Conservation (phyloP, 2,888 invertebrate genomes). For the Lamellibrachia columna region DNA sequence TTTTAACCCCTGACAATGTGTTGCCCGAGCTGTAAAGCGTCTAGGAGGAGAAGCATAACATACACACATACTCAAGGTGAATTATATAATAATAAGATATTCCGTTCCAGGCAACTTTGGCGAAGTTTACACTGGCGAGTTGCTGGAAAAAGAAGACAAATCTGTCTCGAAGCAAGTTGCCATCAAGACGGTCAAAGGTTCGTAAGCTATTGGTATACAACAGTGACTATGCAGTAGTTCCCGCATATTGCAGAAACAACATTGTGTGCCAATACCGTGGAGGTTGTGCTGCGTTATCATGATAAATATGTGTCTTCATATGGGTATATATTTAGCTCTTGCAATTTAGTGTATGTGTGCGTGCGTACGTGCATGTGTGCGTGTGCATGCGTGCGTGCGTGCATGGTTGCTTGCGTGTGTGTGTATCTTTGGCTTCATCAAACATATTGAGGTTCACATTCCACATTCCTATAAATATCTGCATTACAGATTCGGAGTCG, state of each 20-base stretch:
- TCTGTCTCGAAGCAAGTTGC: slow-evolving; percentile 22
- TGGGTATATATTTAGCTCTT: neutral
- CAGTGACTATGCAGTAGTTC: neutral
- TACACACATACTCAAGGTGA: no score
- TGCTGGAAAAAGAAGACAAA: slow-evolving; percentile 22
- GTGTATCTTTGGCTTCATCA: neutral
- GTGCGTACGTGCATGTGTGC: neutral
- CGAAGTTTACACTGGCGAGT: slow-evolving; percentile 27
- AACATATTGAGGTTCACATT: neutral
- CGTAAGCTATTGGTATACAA: neutral
- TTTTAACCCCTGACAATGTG: no score
- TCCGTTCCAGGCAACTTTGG: slow-evolving; percentile 29
- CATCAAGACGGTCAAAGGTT: slow-evolving; percentile 24
- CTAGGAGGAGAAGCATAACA: no score
- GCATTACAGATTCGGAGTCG: neutral
- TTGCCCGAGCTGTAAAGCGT: no score
- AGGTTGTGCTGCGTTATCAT: no score
- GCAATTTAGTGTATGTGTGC: neutral
- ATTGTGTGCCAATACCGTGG: no score
- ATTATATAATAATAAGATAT: neutral
- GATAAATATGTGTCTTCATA: no score
- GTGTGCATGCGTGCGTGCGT: neutral
- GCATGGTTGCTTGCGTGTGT: neutral
- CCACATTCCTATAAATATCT: neutral
- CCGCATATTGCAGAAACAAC: neutral